Evolutionary conservation across 2,888 invertebrate species (phyloP), one percentile per base, ranked within the genome.

Genomic region (Sylvicola fuscatus): DNA sequence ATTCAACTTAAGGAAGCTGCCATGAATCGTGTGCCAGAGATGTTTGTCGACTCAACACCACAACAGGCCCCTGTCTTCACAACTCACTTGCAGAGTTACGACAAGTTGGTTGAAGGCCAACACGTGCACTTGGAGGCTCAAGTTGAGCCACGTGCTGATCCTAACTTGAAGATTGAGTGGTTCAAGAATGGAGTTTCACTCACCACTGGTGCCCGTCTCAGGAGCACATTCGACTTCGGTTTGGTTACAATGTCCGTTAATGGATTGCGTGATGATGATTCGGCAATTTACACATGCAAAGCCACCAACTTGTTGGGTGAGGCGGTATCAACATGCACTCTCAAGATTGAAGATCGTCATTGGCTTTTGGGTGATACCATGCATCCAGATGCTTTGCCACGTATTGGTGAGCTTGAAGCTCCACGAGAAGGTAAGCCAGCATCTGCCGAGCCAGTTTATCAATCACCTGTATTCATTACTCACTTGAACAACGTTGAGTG

Each of bases 201-300:
- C 13, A 81, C 82, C 39, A 84, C 83, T 39, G 87, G 86, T 44
- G 80, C 92, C 27, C 72, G 95, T 45, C 69, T 93, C 41, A 79
- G 86, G 51, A 90, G 90, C 46, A 84, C 89, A 16, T 89, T 95
- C 51, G 97, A 98, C 55, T 97, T 98, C 58, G 97, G 97, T 33
- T 69, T 92, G 40, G 95, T 97, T 0, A 86, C 90, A 0, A 60
- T 93, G 17, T 86, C 90, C 12, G 79, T 93, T 40, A 83, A 86
- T 50, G 77, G 86, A 3, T 51, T 90, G 31, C 70, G 92, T 46
- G 70, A 73, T 34, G 89, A 90, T 47, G 95, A 97, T 60, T 87
- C 87, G 3, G 95, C 92, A 5, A 80, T 90, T 46, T 97, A 95
- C 53, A 89, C 89, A 2, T 93, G 93, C 62, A 83, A 83, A 58